Evolutionary conservation across 2,797 vertebrate genomes (phyloP), one percentile per base, ranked within the genome.

Genomic region (Yasuhikotakia modesta): DNA sequence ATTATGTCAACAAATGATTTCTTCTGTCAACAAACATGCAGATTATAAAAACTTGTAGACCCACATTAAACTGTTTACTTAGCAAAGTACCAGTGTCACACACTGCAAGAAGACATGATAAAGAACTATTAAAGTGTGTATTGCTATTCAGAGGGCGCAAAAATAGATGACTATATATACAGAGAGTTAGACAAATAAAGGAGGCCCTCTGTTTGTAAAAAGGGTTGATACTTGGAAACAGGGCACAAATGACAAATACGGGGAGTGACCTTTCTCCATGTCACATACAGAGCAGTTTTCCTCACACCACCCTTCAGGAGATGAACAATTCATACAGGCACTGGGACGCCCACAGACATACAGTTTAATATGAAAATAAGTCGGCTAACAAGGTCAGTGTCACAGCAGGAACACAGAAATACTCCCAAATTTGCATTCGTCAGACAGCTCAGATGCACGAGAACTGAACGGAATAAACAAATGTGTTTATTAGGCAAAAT

Each of bases 181-280:
- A 53, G 45, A 19, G 55, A n/a, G n/a, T n/a, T n/a, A n/a, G n/a
- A n/a, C n/a, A n/a, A 76, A 77, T 50, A 80, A 58, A 58, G n/a
- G n/a, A 78, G 67, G 61, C 14, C 68, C 52, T 73, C 8, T 7
- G 48, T 64, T 71, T 78, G 10, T 14, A 43, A 50, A 82, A 85
- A 79, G 70, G 76, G 78, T 0, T 73, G 60, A 24, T 39, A 81
- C 39, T 5, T 58, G 17, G 39, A 17, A n/a, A n/a, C n/a, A n/a
- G n/a, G n/a, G 52, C 48, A 43, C 72, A 73, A 43, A 13, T 82
- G 77, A 84, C 76, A 79, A 76, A 82, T 63, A 66, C n/a, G n/a
- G 21, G 78, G 10, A 73, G 63, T 55, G 30, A 73, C 60, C 2
- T 72, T 83, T 61, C 43, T 58, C 52, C 72, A 64, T 35, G 57